Evolutionary conservation across 2,888 invertebrate genomes (phyloP).

Genomic region (Balanococcus diminutus): DNA sequence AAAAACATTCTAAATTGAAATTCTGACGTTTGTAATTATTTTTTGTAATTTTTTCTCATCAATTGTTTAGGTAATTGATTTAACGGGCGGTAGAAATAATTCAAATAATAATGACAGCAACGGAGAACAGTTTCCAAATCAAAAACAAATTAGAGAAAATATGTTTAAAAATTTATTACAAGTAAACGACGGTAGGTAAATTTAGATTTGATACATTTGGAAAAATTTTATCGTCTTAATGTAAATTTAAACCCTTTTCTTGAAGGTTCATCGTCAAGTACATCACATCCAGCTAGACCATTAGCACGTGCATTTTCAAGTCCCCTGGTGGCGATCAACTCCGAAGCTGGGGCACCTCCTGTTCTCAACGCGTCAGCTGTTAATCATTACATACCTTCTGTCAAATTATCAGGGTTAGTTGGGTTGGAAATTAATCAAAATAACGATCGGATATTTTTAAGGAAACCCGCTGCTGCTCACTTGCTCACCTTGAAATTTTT

Average conservation of each 20-base stretch:
- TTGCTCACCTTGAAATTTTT: too few species aligned
- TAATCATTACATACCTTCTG: constrained; percentile 51
- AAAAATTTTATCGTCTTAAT: neutral
- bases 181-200: constrained; percentile 58
- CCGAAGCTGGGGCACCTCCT: constrained; percentile 55
- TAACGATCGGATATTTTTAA: too few species aligned
- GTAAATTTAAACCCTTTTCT: constrained; percentile 27
- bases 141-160: constrained; percentile 67
- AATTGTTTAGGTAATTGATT: constrained; percentile 57
- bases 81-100: constrained; percentile 58
- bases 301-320: constrained; percentile 84
- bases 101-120: constrained; percentile 59
- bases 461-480: too few species aligned
- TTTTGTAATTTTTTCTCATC: neutral
- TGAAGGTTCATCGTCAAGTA: constrained; percentile 58
- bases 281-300: constrained; percentile 64
- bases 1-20: neutral
- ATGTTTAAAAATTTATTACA: constrained; percentile 69
- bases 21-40: neutral
- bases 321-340: constrained; percentile 74
- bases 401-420: constrained; percentile 54
- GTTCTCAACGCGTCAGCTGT: constrained; percentile 39
- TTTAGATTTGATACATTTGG: neutral
- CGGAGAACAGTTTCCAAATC: constrained; percentile 64
- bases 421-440: neutral